phyloP scores from a whole-genome alignment of 2,113 vertebrate species.

The Chionis minor region DNA sequence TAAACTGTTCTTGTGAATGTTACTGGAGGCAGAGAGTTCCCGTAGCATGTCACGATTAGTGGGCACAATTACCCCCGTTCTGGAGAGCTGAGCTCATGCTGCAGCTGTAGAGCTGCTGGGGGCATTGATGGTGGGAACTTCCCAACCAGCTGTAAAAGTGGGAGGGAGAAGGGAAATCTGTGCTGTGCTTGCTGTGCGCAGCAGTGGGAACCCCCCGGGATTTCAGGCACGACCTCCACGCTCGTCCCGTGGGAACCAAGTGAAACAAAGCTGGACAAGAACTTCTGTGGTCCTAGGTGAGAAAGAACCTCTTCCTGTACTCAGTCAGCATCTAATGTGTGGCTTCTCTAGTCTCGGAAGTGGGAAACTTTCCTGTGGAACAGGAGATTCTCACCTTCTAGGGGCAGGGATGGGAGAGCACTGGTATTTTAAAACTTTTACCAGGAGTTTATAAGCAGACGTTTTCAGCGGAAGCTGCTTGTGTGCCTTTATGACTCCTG shows the following conservation, averaged over 20 bases:
- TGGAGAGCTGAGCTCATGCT: background rate
- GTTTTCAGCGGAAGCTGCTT: background rate
- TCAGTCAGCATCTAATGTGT: background rate
- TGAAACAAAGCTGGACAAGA: background rate
- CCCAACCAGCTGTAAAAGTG: background rate
- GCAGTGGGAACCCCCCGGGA: background rate
- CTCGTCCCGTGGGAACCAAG: background rate
- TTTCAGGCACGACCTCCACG: background rate
- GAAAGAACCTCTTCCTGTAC: background rate
- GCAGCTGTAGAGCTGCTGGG: background rate
- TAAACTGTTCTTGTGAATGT: background rate
- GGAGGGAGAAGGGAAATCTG: background rate
- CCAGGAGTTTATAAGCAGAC: background rate
- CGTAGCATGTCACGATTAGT: fast-evolving
- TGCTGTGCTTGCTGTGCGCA: background rate
- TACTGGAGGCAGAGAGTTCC: background rate
- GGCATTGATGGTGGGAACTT: background rate
- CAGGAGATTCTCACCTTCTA: background rate
- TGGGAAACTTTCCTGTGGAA: background rate
- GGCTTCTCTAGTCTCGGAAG: background rate
- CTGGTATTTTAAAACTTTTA: background rate
- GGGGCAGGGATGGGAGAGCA: background rate
- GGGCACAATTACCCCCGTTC: background rate
- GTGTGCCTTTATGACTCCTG: background rate
- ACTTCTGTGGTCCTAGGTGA: background rate